Conservation (phyloP, 2,888 invertebrate genomes). For the Heliconius hortense region DNA sequence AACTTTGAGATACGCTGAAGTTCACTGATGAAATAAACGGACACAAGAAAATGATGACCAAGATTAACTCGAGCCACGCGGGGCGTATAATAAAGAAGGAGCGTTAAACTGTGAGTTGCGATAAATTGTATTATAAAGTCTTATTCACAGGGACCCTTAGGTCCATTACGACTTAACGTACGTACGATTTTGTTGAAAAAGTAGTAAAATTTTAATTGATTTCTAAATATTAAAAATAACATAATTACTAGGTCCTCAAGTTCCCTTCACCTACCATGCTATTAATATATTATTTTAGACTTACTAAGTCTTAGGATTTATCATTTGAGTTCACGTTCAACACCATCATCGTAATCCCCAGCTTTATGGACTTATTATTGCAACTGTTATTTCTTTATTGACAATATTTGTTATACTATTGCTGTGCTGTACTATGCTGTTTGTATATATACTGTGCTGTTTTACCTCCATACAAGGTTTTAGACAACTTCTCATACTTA, state of each 20-base stretch:
- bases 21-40: constrained; percentile 14
- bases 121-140: constrained; percentile 31
- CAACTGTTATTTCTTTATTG: too few relatives aligned
- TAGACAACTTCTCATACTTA: too few relatives aligned
- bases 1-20: constrained; percentile 6
- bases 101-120: constrained; percentile 30
- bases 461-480: too few relatives aligned
- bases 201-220: background rate
- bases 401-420: too few relatives aligned
- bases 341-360: too few relatives aligned
- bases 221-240: background rate
- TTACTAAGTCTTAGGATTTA: too few relatives aligned
- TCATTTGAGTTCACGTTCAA: too few relatives aligned
- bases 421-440: too few relatives aligned
- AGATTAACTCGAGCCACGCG: constrained; percentile 24
- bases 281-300: background rate
- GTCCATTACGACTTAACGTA: too few relatives aligned
- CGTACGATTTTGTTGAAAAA: background rate
- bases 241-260: background rate
- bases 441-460: too few relatives aligned
- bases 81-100: constrained; percentile 34
- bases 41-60: constrained; percentile 23
- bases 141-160: constrained; percentile 25
- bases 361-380: too few relatives aligned
- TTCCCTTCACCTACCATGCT: background rate